phyloP scores from a whole-genome alignment of 1,140 invertebrate genomes.

The Drosophila nebulosa region DNA sequence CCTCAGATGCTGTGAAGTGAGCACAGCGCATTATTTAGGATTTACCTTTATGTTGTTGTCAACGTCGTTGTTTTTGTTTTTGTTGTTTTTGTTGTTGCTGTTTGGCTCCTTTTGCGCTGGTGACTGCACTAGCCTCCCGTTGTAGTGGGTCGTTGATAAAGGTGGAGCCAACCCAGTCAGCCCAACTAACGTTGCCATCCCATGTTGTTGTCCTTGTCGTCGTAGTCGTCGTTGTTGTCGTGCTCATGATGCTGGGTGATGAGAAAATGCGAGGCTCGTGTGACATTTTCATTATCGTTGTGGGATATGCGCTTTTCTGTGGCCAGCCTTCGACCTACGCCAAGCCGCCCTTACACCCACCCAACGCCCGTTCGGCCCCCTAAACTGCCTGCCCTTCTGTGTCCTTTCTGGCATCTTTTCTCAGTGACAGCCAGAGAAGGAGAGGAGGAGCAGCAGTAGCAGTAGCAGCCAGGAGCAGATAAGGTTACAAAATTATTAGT shows the following conservation, averaged over 20 bases:
- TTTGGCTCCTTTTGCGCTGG: constrained; percentile 37
- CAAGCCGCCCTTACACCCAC: neutral
- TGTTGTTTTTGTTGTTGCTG: constrained; percentile 15
- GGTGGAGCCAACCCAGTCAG: constrained; percentile 34
- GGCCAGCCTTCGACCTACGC: constrained; percentile 24
- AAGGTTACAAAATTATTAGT: constrained; percentile 80
- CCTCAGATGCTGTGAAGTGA: constrained; percentile 61
- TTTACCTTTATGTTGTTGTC: constrained; percentile 79
- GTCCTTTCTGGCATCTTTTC: neutral
- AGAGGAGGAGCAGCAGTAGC: too few relatives aligned
- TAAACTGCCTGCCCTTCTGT: neutral
- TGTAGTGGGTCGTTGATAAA: constrained; percentile 53
- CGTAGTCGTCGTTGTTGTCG: constrained; percentile 32
- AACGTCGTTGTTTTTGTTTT: constrained; percentile 44
- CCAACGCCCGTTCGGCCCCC: too few relatives aligned
- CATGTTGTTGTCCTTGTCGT: constrained; percentile 9
- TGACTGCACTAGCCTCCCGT: constrained; percentile 36
- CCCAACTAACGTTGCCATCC: neutral
- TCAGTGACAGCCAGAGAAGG: constrained; percentile 40
- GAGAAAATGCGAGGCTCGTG: constrained; percentile 79
- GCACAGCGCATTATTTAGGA: constrained; percentile 74
- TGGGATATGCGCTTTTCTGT: constrained; percentile 72
- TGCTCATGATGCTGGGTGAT: constrained; percentile 63
- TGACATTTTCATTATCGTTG: constrained; percentile 80
- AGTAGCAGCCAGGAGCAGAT: constrained; percentile 52